Evolutionary conservation across 2,888 invertebrate species (phyloP).

Genomic region (Platycnemis pennipes): DNA sequence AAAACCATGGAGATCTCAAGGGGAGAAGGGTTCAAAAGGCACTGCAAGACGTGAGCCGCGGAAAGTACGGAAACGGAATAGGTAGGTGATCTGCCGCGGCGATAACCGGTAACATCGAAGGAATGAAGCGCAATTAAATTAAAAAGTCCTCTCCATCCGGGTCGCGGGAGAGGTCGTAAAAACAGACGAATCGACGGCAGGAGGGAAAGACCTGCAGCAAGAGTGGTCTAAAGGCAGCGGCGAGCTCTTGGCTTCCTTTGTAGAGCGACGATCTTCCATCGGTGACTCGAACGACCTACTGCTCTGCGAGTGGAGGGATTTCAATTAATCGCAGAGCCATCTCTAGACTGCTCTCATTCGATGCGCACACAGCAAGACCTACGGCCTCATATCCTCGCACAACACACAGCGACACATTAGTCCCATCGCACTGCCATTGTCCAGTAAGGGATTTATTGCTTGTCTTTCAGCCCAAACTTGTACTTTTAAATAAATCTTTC

Average conservation of each 20-base stretch:
- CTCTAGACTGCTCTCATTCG: background rate
- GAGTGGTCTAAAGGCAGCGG: background rate
- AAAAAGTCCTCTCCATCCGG: slow-evolving; percentile 44
- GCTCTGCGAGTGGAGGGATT: background rate
- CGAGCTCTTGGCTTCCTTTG: background rate
- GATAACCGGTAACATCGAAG: slow-evolving; percentile 43
- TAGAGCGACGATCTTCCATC: background rate
- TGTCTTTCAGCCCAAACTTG: no score
- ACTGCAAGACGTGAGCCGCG: background rate
- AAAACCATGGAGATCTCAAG: slow-evolving; percentile 20
- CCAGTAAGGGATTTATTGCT: no score
- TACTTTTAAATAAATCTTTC: no score
- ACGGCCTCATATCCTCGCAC: background rate
- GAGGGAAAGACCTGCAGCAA: background rate
- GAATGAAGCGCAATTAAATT: background rate
- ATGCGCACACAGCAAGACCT: background rate
- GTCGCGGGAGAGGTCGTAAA: slow-evolving; percentile 24
- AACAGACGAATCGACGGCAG: background rate
- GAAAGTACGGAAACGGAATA: slow-evolving; percentile 12
- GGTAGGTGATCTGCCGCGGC: background rate
- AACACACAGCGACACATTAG: no score
- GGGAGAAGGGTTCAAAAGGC: background rate
- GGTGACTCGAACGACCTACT: slow-evolving; percentile 12
- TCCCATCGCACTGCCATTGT: no score
- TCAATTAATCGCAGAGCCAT: slow-evolving; percentile 10